Evolutionary conservation across 1,140 invertebrate species (phyloP), one percentile per base, ranked within the genome.

Genomic region (Philotrypesis tridentata): DNA sequence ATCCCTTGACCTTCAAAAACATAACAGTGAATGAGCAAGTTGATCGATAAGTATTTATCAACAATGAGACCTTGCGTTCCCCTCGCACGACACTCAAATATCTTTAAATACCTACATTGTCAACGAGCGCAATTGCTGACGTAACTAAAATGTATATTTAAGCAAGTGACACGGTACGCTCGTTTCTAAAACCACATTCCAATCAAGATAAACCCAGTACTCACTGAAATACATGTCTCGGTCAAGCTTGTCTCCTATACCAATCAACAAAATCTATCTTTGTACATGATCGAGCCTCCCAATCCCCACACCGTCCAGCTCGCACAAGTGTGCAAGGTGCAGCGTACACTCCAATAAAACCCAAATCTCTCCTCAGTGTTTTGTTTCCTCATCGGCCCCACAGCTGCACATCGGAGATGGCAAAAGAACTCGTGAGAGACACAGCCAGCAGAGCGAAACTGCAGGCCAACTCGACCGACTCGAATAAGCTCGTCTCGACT

Each of bases 1-100:
- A 91, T 93, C 71, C 89, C 89, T 87, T 92, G 92, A 48, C 92
- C 92, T 90, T 73, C 9, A 8, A 76, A 76, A 60, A 37, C 0
- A 65, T 25, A 43, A 43, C 4, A 43, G 17, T 14, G 14, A 43
- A 43, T 43, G 40, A 43, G 40, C 17, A 43, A 43, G n/a, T n/a
- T n/a, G n/a, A n/a, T n/a, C n/a, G n/a, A n/a, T n/a, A n/a, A n/a
- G n/a, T n/a, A n/a, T n/a, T n/a, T n/a, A n/a, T n/a, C n/a, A n/a
- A n/a, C 33, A 37, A 9, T 37, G 33, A 37, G 33, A 37, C n/a
- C n/a, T n/a, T n/a, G n/a, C n/a, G n/a, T n/a, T n/a, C n/a, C n/a
- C n/a, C n/a, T n/a, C n/a, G n/a, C n/a, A n/a, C n/a, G n/a, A n/a
- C n/a, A n/a, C n/a, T n/a, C n/a, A n/a, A 55, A 55, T 55, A 17